A percentile compares a stretch with the other conserved stretches of the same genome.
These are phyloP conservation scores for Pipistrellus kuhlii DNA, from an alignment of 2,797 vertebrate species.

Conservation along the genomic window DNA sequence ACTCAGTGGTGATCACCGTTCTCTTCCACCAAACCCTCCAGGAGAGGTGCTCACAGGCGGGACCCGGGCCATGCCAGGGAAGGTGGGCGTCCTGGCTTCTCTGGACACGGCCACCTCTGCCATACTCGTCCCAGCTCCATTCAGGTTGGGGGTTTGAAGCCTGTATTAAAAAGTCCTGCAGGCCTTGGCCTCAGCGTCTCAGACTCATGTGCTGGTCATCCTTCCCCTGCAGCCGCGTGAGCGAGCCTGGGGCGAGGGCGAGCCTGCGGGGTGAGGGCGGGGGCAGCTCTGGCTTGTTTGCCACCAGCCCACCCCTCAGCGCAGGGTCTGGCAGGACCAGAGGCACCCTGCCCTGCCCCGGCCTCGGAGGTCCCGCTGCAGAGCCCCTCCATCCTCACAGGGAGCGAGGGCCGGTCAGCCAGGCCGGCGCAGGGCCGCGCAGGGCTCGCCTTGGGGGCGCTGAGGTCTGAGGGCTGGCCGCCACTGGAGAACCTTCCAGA, in stretches of 20 bases:
- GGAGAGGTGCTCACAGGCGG: not conserved
- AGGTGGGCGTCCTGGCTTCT: fast-evolving
- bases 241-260: fast-evolving
- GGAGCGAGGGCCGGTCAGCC: not conserved
- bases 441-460: not conserved
- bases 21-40: not conserved
- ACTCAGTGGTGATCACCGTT: fast-evolving
- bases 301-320: not conserved
- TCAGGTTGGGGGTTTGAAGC: fast-evolving
- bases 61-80: fast-evolving
- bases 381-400: not conserved
- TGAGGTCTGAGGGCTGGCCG: not conserved
- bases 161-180: not conserved
- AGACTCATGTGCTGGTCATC: fast-evolving
- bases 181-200: not conserved
- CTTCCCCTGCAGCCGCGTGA: fast-evolving
- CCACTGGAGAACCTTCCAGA: not conserved
- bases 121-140: fast-evolving
- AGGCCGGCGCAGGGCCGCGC: not conserved
- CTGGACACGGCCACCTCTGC: not conserved
- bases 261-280: no score
- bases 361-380: not conserved
- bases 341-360: not conserved
- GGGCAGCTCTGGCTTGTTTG: no score
- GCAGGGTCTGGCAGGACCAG: not conserved